These are phyloP conservation scores for Macquaria ambigua DNA, from an alignment of 2,113 vertebrate genomes.

Conservation along the genomic window DNA sequence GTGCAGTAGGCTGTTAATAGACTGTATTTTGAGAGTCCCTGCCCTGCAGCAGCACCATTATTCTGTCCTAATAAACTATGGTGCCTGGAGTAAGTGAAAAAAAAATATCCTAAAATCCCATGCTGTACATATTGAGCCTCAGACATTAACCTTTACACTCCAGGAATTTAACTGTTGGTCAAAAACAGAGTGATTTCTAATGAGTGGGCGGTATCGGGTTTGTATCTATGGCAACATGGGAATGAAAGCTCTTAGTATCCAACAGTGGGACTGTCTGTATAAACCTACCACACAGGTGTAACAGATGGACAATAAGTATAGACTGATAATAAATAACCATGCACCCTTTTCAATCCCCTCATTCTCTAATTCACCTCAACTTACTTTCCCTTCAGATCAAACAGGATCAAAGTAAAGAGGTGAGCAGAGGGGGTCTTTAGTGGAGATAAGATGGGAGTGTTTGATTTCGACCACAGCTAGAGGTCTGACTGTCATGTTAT, in stretches of 20 bases:
- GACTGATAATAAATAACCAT: not conserved
- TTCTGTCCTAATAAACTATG: not conserved
- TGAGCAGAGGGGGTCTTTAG: constrained; percentile 44
- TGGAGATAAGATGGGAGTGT: constrained; percentile 75
- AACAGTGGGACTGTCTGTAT: too few species aligned
- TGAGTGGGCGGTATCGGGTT: constrained; percentile 13
- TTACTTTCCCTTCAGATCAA: constrained; percentile 54
- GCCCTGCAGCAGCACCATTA: not conserved
- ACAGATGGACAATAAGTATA: not conserved
- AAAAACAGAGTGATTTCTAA: constrained; percentile 21
- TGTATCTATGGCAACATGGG: not conserved
- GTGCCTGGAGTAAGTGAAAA: not conserved
- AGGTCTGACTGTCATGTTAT: constrained; percentile 67
- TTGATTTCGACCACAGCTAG: constrained; percentile 74
- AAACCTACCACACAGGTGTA: not conserved
- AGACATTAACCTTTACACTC: constrained; percentile 38
- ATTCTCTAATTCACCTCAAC: constrained; percentile 26
- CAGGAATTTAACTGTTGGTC: not conserved
- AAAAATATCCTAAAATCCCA: not conserved
- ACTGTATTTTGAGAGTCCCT: not conserved
- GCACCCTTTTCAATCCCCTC: not conserved
- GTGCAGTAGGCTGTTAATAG: not conserved
- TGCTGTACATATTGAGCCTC: not conserved
- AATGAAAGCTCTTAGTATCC: not conserved
- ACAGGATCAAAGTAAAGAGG: constrained; percentile 64